Evolutionary conservation across 2,797 vertebrate species (phyloP).

Genomic region (Xenops minutus): DNA sequence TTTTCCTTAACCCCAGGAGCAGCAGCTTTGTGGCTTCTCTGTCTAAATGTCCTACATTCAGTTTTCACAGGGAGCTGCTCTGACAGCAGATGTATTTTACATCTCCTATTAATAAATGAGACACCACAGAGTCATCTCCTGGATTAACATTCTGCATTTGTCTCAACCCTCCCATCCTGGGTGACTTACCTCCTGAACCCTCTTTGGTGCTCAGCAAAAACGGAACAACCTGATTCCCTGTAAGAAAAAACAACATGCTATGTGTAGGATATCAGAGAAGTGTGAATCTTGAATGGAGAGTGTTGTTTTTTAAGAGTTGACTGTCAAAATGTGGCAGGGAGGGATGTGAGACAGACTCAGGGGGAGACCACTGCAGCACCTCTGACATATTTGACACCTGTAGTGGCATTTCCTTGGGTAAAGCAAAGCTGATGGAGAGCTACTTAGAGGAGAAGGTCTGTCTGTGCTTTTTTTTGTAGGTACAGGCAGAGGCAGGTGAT

Average conservation of each 20-base stretch:
- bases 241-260: fast-evolving
- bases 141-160: not conserved
- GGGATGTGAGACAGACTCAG: not conserved
- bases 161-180: not conserved
- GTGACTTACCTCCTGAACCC: not conserved
- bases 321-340: not conserved
- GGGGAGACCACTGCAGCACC: not conserved
- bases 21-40: not conserved
- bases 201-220: not conserved
- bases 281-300: not conserved
- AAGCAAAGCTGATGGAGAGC: not conserved
- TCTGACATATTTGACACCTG: not conserved
- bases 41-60: not conserved
- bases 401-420: not conserved
- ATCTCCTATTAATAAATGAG: not conserved
- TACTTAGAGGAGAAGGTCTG: not conserved
- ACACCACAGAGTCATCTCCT: not conserved
- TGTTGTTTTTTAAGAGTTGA: not conserved
- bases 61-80: not conserved
- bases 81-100: not conserved
- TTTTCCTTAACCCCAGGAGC: not conserved
- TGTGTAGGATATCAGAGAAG: not conserved
- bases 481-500: not conserved
- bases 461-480: not conserved
- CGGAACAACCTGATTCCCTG: not conserved